phyloP scores from a whole-genome alignment of 2,888 invertebrate species.

The Drosophila mimica region DNA sequence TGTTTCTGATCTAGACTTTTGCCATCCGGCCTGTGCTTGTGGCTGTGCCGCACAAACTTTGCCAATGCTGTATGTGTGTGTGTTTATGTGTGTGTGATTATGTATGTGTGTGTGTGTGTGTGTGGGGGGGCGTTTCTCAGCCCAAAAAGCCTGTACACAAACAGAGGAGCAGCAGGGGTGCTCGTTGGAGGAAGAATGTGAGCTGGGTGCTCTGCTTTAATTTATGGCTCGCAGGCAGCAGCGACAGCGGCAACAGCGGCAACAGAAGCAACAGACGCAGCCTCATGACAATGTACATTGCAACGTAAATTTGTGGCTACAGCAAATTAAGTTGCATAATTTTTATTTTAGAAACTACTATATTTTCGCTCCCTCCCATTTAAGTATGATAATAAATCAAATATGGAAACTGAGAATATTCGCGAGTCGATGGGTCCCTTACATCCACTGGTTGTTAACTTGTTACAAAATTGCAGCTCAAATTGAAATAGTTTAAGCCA shows the following conservation, averaged over 20 bases:
- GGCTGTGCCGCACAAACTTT: slow-evolving; percentile 54
- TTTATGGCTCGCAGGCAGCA: slow-evolving; percentile 62
- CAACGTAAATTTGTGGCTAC: slow-evolving; percentile 64
- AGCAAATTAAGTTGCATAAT: slow-evolving; percentile 66
- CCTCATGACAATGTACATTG: slow-evolving; percentile 60
- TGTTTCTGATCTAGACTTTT: slow-evolving; percentile 72
- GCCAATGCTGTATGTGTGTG: neutral
- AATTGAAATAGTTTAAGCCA: neutral
- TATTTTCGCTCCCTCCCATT: slow-evolving; percentile 32
- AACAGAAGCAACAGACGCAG: slow-evolving; percentile 39
- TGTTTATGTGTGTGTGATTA: no score
- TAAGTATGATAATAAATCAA: slow-evolving; percentile 59
- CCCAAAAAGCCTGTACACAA: slow-evolving; percentile 9
- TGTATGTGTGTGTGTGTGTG: neutral
- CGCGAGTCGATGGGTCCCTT: slow-evolving; percentile 28
- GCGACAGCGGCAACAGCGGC: slow-evolving; percentile 54
- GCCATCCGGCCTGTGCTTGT: slow-evolving; percentile 53
- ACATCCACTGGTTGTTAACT: slow-evolving; percentile 3
- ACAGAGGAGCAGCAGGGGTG: neutral
- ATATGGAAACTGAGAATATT: slow-evolving; percentile 40
- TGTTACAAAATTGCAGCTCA: neutral
- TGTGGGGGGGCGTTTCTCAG: slow-evolving; percentile 41
- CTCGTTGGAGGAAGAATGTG: neutral
- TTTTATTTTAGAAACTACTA: slow-evolving; percentile 39
- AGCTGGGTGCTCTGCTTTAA: slow-evolving; percentile 33